Evolutionary conservation across 2,888 invertebrate genomes (phyloP).

Genomic region (Cheilosia grossa): DNA sequence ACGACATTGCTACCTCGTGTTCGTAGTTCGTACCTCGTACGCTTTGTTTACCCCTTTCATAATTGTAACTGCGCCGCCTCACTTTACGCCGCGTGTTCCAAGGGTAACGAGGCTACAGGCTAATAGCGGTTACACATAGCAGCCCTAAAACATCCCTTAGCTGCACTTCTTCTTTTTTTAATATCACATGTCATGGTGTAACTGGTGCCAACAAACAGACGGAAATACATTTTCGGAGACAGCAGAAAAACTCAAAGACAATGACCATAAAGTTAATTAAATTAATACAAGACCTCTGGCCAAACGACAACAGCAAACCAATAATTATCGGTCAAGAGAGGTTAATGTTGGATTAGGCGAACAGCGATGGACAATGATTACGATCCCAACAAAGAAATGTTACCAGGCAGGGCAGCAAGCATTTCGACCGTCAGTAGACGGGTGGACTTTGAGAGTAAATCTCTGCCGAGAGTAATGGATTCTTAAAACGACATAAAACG

Average conservation of each 20-base stretch:
- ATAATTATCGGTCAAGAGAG: slow-evolving; percentile 28
- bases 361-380: not conserved
- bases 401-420: not conserved
- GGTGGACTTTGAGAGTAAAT: slow-evolving; percentile 2
- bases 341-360: slow-evolving; percentile 35
- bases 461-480: not conserved
- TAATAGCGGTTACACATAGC: slow-evolving; percentile 20
- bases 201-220: no score
- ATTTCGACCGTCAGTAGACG: not conserved
- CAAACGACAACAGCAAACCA: slow-evolving; percentile 17
- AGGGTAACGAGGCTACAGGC: slow-evolving; percentile 8
- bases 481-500: slow-evolving; percentile 5
- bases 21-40: no score
- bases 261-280: slow-evolving; percentile 57
- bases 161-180: not conserved
- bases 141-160: slow-evolving; percentile 32
- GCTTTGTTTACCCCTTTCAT: slow-evolving; percentile 5
- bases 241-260: slow-evolving; percentile 4
- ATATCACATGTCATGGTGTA: not conserved
- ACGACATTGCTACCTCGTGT: not conserved
- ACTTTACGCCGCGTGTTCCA: not conserved
- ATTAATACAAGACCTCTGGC: slow-evolving; percentile 41
- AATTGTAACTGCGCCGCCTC: not conserved
- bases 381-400: not conserved
- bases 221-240: not conserved